Conservation (phyloP, 2,113 vertebrate genomes). For the Gallinago paraguaiae region DNA sequence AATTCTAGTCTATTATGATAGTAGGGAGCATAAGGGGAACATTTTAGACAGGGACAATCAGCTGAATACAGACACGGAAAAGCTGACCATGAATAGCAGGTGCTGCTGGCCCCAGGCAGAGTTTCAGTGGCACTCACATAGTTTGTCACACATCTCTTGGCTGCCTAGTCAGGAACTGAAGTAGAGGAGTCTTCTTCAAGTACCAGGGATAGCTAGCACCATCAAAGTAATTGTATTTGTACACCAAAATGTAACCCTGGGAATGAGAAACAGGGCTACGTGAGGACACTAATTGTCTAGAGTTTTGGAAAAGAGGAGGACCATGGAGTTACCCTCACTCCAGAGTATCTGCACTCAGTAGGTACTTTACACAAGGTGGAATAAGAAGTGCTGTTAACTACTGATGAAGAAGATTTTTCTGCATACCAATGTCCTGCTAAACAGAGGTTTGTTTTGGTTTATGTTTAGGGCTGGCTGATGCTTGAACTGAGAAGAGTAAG, state of each 20-base stretch:
- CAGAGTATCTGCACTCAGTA: not conserved
- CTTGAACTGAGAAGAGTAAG: not conserved
- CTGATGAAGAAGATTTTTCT: not conserved
- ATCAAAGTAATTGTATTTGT: not conserved
- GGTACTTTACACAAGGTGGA: fast-evolving
- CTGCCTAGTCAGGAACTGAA: not conserved
- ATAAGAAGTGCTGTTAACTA: not conserved
- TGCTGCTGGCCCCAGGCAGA: not conserved
- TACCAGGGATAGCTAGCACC: not conserved
- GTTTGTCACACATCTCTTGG: not conserved
- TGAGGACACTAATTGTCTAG: not conserved
- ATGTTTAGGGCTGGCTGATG: not conserved
- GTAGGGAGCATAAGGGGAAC: not conserved
- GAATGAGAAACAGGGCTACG: not conserved
- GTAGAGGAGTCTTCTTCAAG: not conserved
- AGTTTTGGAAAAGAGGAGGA: not conserved
- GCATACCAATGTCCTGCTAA: not conserved
- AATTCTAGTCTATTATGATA: not conserved
- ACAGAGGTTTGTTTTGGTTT: not conserved
- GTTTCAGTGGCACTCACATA: not conserved
- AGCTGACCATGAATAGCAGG: not conserved
- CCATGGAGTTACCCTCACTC: not conserved
- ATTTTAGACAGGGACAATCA: not conserved
- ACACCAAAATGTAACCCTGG: not conserved
- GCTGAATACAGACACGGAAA: not conserved